Percentiles rank a stretch among this genome's conserved stretches.
phyloP scores from a whole-genome alignment of 2,888 invertebrate species.

The Macaria liturata region DNA sequence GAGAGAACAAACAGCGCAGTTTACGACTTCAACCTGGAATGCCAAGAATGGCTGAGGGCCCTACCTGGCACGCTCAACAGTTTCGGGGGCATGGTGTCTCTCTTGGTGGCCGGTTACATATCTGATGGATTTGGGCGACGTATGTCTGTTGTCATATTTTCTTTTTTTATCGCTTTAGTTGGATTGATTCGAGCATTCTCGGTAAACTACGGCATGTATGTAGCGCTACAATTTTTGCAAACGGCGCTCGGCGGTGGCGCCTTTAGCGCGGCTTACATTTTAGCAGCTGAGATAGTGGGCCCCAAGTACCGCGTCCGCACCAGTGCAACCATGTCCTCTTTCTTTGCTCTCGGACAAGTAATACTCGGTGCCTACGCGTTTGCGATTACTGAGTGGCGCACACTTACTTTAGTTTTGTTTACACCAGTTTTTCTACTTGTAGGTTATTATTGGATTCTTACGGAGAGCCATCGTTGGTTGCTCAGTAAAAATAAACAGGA shows the following conservation, averaged over 20 bases:
- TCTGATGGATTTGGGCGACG: slow-evolving; percentile 84
- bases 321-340: slow-evolving; percentile 87
- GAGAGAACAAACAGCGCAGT: slow-evolving; percentile 66
- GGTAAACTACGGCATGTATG: slow-evolving; percentile 70
- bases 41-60: slow-evolving; percentile 87
- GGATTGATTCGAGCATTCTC: slow-evolving; percentile 71
- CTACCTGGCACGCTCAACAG: slow-evolving; percentile 90
- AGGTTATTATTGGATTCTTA: slow-evolving; percentile 86
- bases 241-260: slow-evolving; percentile 71
- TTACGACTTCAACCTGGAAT: slow-evolving; percentile 70
- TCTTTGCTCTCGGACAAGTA: slow-evolving; percentile 89
- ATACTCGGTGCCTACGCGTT: slow-evolving; percentile 87
- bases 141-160: slow-evolving; percentile 65
- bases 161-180: slow-evolving; percentile 64
- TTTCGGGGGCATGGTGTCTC: slow-evolving; percentile 86
- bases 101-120: slow-evolving; percentile 86
- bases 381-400: slow-evolving; percentile 87
- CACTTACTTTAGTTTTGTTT: slow-evolving; percentile 85
- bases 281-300: slow-evolving; percentile 90
- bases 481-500: slow-evolving; percentile 85
- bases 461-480: slow-evolving; percentile 90
- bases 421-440: slow-evolving; percentile 86
- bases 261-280: slow-evolving; percentile 73
- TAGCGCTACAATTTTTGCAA: slow-evolving; percentile 65
- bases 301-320: slow-evolving; percentile 88